Conservation (phyloP, 2,888 invertebrate genomes). For the Campoplex nolae region DNA sequence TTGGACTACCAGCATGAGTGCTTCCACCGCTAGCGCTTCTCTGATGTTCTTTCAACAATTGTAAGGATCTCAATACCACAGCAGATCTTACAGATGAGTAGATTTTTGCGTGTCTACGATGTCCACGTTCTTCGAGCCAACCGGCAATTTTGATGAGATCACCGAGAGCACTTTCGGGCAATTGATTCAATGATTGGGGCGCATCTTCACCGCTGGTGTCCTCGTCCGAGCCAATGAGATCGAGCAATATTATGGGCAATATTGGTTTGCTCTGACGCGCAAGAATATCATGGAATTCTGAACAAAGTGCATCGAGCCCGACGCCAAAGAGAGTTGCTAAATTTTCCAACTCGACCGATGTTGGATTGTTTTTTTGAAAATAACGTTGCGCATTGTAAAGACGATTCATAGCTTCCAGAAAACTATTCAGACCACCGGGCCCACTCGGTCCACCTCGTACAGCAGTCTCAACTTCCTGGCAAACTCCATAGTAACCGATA, state of each 20-base stretch:
- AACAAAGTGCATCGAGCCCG: conserved; percentile 94
- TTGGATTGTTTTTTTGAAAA: conserved; percentile 96
- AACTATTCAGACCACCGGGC: conserved; percentile 84
- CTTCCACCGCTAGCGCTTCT: conserved; percentile 91
- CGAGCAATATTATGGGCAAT: conserved; percentile 94
- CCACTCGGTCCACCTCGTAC: conserved; percentile 93
- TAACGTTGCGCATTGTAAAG: conserved; percentile 95
- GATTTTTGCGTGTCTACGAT: conserved; percentile 90
- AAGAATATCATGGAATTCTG: conserved; percentile 94
- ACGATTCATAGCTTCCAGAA: conserved; percentile 91
- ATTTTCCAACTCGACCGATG: conserved; percentile 97
- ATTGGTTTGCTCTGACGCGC: conserved; percentile 94
- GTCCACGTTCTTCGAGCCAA: conserved; percentile 93
- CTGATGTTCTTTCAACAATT: conserved; percentile 92
- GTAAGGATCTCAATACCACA: conserved; percentile 91
- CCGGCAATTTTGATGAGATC: conserved; percentile 92
- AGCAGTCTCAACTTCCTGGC: conserved; percentile 94
- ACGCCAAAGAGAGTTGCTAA: conserved; percentile 92
- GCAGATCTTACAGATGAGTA: conserved; percentile 91
- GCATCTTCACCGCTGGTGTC: conserved; percentile 88
- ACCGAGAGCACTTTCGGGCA: conserved; percentile 89
- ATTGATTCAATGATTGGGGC: conserved; percentile 87
- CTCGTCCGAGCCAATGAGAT: conserved; percentile 94
- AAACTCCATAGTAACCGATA: conserved; percentile 97
- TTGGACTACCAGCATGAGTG: conserved; percentile 88